Evolutionary conservation across 1,140 invertebrate genomes (phyloP).

Genomic region (Cherax destructor): DNA sequence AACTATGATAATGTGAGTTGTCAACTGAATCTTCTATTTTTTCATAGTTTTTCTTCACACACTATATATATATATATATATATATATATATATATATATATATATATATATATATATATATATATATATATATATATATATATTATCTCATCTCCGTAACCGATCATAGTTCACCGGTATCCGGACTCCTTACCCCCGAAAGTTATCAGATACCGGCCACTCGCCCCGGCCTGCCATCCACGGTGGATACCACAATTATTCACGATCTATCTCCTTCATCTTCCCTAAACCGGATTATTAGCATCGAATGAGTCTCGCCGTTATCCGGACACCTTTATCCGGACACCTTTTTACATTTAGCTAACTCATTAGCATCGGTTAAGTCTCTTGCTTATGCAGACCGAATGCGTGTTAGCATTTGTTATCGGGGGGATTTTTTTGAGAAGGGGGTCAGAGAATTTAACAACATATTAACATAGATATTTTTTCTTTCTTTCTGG

Average conservation of each 20-base stretch:
- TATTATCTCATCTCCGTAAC: neutral
- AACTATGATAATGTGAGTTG: too few relatives aligned
- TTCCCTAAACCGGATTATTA: slow-evolving; percentile 48
- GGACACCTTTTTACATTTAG: neutral
- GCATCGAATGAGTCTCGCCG: slow-evolving; percentile 5
- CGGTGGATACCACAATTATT: slow-evolving; percentile 15
- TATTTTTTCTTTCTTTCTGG: too few relatives aligned
- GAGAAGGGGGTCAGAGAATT: too few relatives aligned
- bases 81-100: too few relatives aligned
- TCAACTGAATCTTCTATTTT: too few relatives aligned
- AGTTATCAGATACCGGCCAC: neutral
- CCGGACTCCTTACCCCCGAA: neutral
- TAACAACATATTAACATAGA: too few relatives aligned
- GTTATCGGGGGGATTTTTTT: too few relatives aligned
- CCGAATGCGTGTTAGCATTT: too few relatives aligned
- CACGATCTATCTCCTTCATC: slow-evolving; percentile 32
- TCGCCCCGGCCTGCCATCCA: neutral
- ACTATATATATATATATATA: too few relatives aligned
- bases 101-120: too few relatives aligned
- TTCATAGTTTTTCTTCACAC: too few relatives aligned
- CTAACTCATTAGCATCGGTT: slow-evolving; percentile 11
- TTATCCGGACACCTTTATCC: slow-evolving; percentile 2
- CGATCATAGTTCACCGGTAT: slow-evolving; percentile 3
- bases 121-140: too few relatives aligned
- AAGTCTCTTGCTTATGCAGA: neutral